A percentile compares a stretch with the other conserved stretches of the same genome.
These are phyloP conservation scores for Semnornis frantzii DNA, from an alignment of 2,113 vertebrate species.

Conservation along the genomic window DNA sequence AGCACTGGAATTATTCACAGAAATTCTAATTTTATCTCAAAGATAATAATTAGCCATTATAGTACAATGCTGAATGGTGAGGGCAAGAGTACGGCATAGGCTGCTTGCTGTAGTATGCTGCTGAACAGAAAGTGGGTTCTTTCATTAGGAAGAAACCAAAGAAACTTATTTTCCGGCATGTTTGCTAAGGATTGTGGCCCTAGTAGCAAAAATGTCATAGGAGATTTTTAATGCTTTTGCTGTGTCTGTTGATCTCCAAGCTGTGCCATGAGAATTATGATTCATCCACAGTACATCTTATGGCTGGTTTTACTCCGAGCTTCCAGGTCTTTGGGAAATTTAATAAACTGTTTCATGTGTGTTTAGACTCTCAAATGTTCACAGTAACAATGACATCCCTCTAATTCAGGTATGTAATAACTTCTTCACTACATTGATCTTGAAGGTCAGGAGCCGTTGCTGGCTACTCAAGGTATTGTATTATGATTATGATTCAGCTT, in stretches of 20 bases:
- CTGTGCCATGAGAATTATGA: neutral
- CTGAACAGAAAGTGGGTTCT: neutral
- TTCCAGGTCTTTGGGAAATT: neutral
- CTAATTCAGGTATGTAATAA: neutral
- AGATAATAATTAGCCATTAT: neutral
- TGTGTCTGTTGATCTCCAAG: neutral
- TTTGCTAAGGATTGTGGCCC: neutral
- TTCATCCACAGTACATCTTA: neutral
- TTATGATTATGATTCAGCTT: neutral
- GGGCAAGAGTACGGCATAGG: neutral
- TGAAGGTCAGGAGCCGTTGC: slow-evolving; percentile 1
- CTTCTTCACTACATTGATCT: neutral
- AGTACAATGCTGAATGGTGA: neutral
- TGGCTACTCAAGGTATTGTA: neutral
- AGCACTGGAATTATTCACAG: neutral
- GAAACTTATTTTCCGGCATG: neutral
- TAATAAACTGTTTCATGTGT: neutral
- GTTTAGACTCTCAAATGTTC: neutral
- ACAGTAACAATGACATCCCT: neutral
- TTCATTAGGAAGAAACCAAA: neutral
- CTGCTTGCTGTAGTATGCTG: neutral
- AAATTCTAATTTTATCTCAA: neutral
- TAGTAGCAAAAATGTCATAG: neutral
- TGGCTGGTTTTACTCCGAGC: neutral
- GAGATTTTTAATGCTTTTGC: neutral